Evolutionary conservation across 2,888 invertebrate genomes (phyloP).

Genomic region (Macrostomum cliftonense): DNA sequence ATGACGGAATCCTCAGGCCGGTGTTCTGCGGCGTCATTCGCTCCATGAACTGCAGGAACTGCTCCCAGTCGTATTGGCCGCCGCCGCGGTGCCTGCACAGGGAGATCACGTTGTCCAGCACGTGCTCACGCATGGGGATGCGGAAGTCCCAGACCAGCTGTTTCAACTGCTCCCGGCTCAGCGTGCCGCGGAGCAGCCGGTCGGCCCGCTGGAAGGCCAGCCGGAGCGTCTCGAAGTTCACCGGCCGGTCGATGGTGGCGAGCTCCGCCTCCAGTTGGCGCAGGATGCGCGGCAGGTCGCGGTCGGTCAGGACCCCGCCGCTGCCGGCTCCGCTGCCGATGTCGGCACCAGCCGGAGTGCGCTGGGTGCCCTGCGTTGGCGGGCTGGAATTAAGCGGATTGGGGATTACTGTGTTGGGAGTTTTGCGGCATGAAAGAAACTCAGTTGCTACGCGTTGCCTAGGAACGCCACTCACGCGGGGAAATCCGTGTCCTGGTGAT

Average conservation of each 20-base stretch:
- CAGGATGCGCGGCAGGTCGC: constrained; percentile 12
- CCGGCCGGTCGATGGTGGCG: constrained; percentile 21
- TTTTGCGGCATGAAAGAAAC: too few species aligned
- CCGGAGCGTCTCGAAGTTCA: constrained; percentile 23
- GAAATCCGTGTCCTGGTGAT: too few species aligned
- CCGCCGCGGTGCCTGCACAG: constrained; percentile 18
- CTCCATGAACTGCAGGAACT: constrained; percentile 22
- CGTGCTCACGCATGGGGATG: constrained; percentile 23
- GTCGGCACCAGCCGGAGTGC: too few species aligned
- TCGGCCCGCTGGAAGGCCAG: constrained; percentile 20
- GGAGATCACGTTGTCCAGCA: constrained; percentile 20
- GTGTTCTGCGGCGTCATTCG: constrained; percentile 21
- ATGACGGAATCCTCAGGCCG: constrained; percentile 22
- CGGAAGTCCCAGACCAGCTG: constrained; percentile 18
- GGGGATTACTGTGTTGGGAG: too few species aligned
- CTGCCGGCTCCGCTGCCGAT: too few species aligned
- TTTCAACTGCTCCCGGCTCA: constrained; percentile 24
- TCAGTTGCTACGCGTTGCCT: too few species aligned
- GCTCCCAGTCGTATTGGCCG: constrained; percentile 24
- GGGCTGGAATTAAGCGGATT: too few species aligned
- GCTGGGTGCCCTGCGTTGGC: too few species aligned
- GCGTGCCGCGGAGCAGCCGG: constrained; percentile 21
- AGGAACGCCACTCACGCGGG: too few species aligned
- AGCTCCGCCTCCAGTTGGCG: constrained; percentile 23
- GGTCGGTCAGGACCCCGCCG: too few species aligned